Evolutionary conservation across 2,888 invertebrate genomes (phyloP).

Genomic region (Hyles lineata): DNA sequence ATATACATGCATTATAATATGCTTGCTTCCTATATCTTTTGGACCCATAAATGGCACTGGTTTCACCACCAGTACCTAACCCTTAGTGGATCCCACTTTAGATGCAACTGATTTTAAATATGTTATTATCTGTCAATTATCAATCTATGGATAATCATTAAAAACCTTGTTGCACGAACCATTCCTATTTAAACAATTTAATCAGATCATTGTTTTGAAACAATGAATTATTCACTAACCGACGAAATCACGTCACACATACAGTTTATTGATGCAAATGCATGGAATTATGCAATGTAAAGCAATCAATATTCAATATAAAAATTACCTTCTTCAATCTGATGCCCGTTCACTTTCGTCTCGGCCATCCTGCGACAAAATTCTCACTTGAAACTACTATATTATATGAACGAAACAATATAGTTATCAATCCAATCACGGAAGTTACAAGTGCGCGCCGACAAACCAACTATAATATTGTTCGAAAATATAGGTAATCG

Average conservation of each 20-base stretch:
- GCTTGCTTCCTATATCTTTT: too few relatives aligned
- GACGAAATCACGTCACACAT: neutral
- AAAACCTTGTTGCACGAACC: too few relatives aligned
- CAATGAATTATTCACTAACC: neutral
- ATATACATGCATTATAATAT: too few relatives aligned
- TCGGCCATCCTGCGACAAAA: conserved; percentile 35
- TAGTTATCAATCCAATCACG: conserved; percentile 9
- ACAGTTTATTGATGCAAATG: neutral
- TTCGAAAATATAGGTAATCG: neutral
- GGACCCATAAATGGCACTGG: too few relatives aligned
- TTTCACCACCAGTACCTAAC: too few relatives aligned
- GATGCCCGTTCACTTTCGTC: conserved; percentile 59
- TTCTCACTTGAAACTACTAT: neutral
- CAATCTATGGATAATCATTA: too few relatives aligned
- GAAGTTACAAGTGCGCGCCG: neutral
- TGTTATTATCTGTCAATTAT: too few relatives aligned
- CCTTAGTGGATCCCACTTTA: too few relatives aligned
- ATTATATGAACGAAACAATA: neutral
- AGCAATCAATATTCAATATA: conserved; percentile 22
- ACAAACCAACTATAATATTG: neutral
- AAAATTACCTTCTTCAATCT: conserved; percentile 58
- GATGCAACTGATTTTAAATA: too few relatives aligned
- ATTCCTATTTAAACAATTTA: too few relatives aligned
- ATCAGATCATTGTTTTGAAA: too few relatives aligned
- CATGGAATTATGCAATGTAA: conserved; percentile 24